Evolutionary conservation across 2,113 vertebrate genomes (phyloP).

Genomic region (Butorides virescens): DNA sequence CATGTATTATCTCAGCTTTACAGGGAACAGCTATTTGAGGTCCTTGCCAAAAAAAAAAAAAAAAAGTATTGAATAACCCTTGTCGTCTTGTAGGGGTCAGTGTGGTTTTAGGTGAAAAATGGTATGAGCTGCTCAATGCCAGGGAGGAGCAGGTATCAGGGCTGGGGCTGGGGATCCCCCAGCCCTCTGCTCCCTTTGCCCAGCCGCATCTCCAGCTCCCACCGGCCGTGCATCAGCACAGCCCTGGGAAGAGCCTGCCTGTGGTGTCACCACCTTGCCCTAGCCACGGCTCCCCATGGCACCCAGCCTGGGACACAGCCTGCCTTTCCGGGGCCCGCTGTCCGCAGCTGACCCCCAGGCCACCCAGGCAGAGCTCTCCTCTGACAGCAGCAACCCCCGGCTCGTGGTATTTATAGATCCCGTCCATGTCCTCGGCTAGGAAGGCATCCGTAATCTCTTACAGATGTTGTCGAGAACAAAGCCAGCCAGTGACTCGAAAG

Average conservation of each 20-base stretch:
- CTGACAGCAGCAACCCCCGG: neutral
- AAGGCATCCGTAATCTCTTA: conserved; percentile 61
- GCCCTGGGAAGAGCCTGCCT: neutral
- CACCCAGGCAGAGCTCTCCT: conserved; percentile 62
- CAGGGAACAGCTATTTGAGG: neutral
- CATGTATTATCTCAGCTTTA: neutral
- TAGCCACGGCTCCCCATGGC: accelerated
- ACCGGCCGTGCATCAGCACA: neutral
- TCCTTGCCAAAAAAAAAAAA: neutral
- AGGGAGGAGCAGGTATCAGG: neutral
- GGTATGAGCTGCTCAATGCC: neutral
- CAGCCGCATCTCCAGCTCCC: accelerated
- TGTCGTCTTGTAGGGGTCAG: neutral
- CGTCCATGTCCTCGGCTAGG: neutral
- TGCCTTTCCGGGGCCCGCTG: accelerated
- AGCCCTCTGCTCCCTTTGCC: neutral
- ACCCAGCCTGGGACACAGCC: neutral
- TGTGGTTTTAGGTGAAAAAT: neutral
- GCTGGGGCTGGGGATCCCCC: neutral
- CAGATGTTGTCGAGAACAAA: conserved; percentile 70
- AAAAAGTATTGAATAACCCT: neutral
- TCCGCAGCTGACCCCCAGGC: neutral
- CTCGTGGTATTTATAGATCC: conserved; percentile 45
- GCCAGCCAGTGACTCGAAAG: conserved; percentile 45
- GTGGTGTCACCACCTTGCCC: neutral